Evolutionary conservation across 2,797 vertebrate genomes (phyloP).

Genomic region (Arnoldichthys spilopterus): DNA sequence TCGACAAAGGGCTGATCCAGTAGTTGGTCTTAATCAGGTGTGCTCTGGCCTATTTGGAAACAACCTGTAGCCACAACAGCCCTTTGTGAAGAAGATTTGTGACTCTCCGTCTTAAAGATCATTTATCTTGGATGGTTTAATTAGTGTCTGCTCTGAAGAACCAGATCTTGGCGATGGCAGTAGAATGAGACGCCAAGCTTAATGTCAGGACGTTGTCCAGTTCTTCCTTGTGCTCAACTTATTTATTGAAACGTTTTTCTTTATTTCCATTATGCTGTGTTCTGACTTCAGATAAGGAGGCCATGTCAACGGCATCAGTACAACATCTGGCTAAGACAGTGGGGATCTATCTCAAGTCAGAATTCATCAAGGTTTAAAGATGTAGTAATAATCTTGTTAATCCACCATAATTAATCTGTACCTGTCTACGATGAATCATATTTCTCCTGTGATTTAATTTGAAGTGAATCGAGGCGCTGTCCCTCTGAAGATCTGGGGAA

Average conservation of each 20-base stretch:
- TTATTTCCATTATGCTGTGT: conserved; percentile 29
- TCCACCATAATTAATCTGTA: not conserved
- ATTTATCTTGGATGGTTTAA: conserved; percentile 57
- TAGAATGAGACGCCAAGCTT: conserved; percentile 71
- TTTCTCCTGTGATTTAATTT: conserved; percentile 34
- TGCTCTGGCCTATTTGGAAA: too few relatives aligned
- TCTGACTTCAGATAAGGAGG: conserved; percentile 25
- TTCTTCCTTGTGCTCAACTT: conserved; percentile 69
- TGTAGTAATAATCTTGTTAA: not conserved
- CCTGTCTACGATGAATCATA: conserved; percentile 16
- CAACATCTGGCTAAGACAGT: not conserved
- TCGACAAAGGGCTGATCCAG: too few relatives aligned
- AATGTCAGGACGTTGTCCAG: conserved; percentile 47
- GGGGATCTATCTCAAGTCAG: conserved; percentile 24
- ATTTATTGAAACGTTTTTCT: conserved; percentile 72
- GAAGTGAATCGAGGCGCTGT: conserved; percentile 9
- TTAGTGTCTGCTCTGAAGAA: conserved; percentile 68
- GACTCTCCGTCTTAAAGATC: not conserved
- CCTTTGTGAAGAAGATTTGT: too few relatives aligned
- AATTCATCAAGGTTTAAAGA: conserved; percentile 16
- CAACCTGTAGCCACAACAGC: too few relatives aligned
- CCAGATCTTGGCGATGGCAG: conserved; percentile 44
- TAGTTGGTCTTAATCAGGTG: too few relatives aligned
- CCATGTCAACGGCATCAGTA: not conserved
- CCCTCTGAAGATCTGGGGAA: conserved; percentile 24